Percentiles rank a stretch among this genome's conserved stretches.
phyloP scores from a whole-genome alignment of 2,888 invertebrate genomes.

The Pyralis farinalis region DNA sequence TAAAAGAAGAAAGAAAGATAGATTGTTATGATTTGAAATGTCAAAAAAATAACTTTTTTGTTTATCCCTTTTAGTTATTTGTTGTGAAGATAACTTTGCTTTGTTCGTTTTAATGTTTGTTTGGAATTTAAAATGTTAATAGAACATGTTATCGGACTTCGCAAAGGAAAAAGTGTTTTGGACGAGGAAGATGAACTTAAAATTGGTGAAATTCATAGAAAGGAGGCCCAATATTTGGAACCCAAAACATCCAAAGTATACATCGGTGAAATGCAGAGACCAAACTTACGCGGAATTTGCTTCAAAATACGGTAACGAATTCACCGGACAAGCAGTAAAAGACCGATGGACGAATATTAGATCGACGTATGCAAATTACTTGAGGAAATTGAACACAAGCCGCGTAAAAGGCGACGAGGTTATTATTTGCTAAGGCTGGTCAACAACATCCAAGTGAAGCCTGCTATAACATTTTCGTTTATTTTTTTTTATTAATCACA shows the following conservation, averaged over 20 bases:
- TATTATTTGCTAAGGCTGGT: constrained; percentile 7
- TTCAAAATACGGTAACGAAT: constrained; percentile 55
- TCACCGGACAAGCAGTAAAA: constrained; percentile 68
- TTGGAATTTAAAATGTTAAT: not conserved
- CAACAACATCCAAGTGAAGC: no score
- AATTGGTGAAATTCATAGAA: constrained; percentile 63
- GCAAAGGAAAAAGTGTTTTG: constrained; percentile 70
- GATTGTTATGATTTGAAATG: no score
- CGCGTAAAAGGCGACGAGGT: constrained; percentile 45
- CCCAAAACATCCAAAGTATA: constrained; percentile 65
- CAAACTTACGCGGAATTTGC: constrained; percentile 65
- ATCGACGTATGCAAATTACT: constrained; percentile 64
- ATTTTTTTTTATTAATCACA: no score
- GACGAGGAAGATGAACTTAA: constrained; percentile 69
- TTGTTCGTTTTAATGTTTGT: no score
- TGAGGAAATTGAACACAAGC: constrained; percentile 57
- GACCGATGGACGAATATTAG: constrained; percentile 73
- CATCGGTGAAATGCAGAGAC: constrained; percentile 52
- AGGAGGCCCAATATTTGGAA: constrained; percentile 66
- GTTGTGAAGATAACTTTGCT: no score
- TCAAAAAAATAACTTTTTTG: no score
- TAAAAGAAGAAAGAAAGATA: no score
- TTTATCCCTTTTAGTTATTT: no score
- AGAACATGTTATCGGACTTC: constrained; percentile 58
- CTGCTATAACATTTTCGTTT: no score